Evolutionary conservation across 2,797 vertebrate genomes (phyloP).

Genomic region (Coregonus ussuriensis): DNA sequence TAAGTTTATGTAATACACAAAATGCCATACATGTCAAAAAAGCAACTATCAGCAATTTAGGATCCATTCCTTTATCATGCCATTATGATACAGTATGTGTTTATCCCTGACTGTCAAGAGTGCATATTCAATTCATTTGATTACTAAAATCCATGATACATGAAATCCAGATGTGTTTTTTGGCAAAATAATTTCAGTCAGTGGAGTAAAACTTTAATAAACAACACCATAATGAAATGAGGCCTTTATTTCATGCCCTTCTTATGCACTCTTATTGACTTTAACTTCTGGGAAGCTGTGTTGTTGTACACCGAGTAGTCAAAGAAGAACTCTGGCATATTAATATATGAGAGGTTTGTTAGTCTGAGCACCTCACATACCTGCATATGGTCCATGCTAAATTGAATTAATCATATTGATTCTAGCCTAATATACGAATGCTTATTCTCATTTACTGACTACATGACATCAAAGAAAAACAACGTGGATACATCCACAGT

Average conservation of each 20-base stretch:
- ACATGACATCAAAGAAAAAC: not conserved
- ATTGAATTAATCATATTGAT: constrained; percentile 12
- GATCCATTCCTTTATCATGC: not conserved
- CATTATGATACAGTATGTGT: not conserved
- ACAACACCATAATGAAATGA: not conserved
- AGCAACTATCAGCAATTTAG: not conserved
- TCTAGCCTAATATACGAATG: constrained; percentile 9
- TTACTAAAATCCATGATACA: not conserved
- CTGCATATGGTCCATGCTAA: not conserved
- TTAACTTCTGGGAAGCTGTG: not conserved
- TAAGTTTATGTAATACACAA: not conserved
- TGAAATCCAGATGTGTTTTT: no score
- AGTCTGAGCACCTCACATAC: not conserved
- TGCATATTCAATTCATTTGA: not conserved
- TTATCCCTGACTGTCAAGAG: no score
- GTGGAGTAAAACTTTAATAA: not conserved
- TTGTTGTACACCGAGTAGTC: not conserved
- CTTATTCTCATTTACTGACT: not conserved
- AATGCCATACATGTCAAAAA: not conserved
- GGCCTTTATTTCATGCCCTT: constrained; percentile 5
- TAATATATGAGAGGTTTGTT: not conserved
- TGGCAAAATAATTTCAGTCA: not conserved
- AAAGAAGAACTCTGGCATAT: constrained; percentile 3
- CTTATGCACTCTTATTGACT: not conserved
- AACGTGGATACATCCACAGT: no score